A percentile compares a stretch with the other conserved stretches of the same genome.
phyloP scores from a whole-genome alignment of 2,113 vertebrate species.

The Lagopus muta region DNA sequence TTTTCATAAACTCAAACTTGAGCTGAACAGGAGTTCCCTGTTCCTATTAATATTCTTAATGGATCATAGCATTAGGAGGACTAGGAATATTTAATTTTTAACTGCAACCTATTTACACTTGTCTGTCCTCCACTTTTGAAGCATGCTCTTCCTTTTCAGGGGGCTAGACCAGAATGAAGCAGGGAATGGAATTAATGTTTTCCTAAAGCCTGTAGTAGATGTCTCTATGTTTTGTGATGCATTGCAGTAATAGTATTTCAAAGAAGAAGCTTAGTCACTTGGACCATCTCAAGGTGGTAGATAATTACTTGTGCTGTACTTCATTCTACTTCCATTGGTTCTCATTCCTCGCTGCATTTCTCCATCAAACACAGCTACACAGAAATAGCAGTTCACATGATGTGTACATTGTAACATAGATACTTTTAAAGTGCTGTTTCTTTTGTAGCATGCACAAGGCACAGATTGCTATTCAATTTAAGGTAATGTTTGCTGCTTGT shows the following conservation, averaged over 20 bases:
- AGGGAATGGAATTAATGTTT: background rate
- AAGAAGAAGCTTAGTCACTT: conserved; percentile 11
- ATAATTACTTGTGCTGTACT: background rate
- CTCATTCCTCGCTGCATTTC: background rate
- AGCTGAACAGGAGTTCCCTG: background rate
- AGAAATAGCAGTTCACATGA: background rate
- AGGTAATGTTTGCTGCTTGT: background rate
- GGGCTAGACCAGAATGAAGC: background rate
- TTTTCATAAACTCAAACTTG: background rate
- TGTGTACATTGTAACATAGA: accelerated
- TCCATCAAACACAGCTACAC: background rate
- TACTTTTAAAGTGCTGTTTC: background rate
- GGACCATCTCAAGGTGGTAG: background rate
- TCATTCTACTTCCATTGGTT: background rate
- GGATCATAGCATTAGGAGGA: background rate
- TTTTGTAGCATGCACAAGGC: background rate
- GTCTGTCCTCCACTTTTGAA: background rate
- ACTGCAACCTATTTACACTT: background rate
- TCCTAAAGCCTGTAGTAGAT: background rate
- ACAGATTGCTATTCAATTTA: background rate
- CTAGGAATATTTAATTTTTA: background rate
- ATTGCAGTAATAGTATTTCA: background rate
- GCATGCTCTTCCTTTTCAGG: background rate
- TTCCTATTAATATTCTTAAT: background rate
- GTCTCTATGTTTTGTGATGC: background rate